Percentiles rank a stretch among this genome's conserved stretches.
These are phyloP conservation scores for Coilia nasus DNA, from an alignment of 2,797 vertebrate species.

Conservation along the genomic window DNA sequence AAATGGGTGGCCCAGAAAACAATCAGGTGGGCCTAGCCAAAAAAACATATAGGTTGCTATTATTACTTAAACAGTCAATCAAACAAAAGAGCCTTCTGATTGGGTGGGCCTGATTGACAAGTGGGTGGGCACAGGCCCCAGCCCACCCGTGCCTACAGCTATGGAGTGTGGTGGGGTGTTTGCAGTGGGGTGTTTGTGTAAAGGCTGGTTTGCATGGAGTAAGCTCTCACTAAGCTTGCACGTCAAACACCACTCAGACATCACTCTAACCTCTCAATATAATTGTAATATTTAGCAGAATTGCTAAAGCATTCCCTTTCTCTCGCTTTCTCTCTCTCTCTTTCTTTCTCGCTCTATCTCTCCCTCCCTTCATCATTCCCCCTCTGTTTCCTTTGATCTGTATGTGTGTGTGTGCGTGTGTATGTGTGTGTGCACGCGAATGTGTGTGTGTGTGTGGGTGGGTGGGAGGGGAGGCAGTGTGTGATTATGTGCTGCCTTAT, in stretches of 20 bases:
- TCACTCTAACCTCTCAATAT: not conserved
- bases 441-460: not conserved
- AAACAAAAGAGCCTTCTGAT: too few species aligned
- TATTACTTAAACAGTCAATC: too few species aligned
- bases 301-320: not conserved
- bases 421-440: not conserved
- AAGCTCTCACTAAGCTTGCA: not conserved
- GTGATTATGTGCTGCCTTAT: not conserved
- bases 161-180: not conserved
- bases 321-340: not conserved
- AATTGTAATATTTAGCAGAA: conserved; percentile 49
- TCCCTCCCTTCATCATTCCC: not conserved
- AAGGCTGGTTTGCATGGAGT: not conserved
- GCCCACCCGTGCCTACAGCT: too few species aligned
- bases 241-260: not conserved
- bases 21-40: too few species aligned
- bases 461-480: not conserved
- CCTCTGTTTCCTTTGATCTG: not conserved
- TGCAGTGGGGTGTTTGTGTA: not conserved
- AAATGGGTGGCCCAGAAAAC: too few species aligned
- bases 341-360: not conserved
- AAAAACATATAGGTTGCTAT: too few species aligned
- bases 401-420: not conserved
- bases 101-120: too few species aligned
- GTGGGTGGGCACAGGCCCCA: too few species aligned